Base-by-base conservation (phyloP, 2,888 invertebrate species). In the Entomobrya proxima region DNA sequence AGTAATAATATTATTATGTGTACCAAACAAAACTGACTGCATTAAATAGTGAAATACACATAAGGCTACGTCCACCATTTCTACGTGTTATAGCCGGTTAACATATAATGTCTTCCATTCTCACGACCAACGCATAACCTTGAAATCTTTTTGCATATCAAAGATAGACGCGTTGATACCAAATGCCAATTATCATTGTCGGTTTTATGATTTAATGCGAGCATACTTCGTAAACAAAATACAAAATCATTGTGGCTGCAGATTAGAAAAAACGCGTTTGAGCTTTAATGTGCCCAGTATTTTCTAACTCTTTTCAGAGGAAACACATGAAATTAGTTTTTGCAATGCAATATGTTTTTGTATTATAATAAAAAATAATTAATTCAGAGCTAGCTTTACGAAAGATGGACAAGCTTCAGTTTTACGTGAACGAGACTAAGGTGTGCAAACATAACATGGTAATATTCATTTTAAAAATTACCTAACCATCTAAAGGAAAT, bases 401-500 rank as follows among this genome's bases (percentile, higher is more conserved):
- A 6, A 80, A 58, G 21, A 83, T 83, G 83, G 76, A 83, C 32
- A 75, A 64, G n/a, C 35, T 83, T 4, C 21, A 40, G 11, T 83
- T 83, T 52, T 77, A 64, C 52, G 83, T 83, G 0, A 83, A 83
- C 32, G 83, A 77, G 40, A 76, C 30, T 21, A 83, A 77, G 83
- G 83, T 83, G 69, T 15, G 44, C 44, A 15, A 40, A 15, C 7
- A n/a, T n/a, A n/a, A n/a, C n/a, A n/a, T n/a, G n/a, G n/a, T 40
- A 69, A 40, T 40, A 40, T 21, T 40, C 21, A n/a, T 11, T 6
- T n/a, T n/a, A n/a, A n/a, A n/a, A n/a, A n/a, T n/a, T n/a, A n/a
- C n/a, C n/a, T n/a, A n/a, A n/a, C n/a, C n/a, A n/a, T n/a, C n/a
- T n/a, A n/a, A n/a, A n/a, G n/a, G n/a, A n/a, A n/a, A n/a, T n/a